phyloP scores from a whole-genome alignment of 2,797 vertebrate species.

The Coregonus sp. region DNA sequence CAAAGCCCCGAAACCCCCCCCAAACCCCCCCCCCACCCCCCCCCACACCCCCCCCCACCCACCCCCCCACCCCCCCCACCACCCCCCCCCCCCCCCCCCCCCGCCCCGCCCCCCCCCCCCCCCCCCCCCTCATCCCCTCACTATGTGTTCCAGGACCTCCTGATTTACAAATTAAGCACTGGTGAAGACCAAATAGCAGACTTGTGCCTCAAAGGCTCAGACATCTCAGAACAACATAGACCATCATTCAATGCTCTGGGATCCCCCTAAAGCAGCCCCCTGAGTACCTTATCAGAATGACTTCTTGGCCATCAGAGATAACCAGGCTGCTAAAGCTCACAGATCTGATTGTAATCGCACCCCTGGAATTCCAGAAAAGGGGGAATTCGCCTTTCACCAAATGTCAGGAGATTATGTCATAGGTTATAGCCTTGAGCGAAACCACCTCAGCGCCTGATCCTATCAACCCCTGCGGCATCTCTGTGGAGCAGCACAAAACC shows the following conservation, averaged over 20 bases:
- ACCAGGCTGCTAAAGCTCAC: conserved; percentile 7
- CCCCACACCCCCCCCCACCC: no score
- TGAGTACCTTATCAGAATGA: background rate
- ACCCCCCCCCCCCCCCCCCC: no score
- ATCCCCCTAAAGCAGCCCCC: background rate
- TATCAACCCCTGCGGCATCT: conserved; percentile 30
- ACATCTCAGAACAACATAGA: background rate
- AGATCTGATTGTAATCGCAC: conserved; percentile 40
- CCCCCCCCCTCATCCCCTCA: no score
- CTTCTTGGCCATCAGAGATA: background rate
- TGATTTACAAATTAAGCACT: no score
- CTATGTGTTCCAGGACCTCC: no score
- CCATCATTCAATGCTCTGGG: background rate
- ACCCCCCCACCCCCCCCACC: no score
- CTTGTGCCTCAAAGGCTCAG: background rate
- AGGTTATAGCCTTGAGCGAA: conserved; percentile 46
- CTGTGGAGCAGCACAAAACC: no score
- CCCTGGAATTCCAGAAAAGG: conserved; percentile 38
- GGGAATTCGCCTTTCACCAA: conserved; percentile 38
- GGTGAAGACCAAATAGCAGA: background rate
- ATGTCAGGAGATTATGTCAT: conserved; percentile 49
- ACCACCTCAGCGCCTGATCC: conserved; percentile 45
- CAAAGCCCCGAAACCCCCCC: no score
- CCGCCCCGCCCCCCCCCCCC: no score
- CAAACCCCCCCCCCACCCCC: no score